phyloP scores from a whole-genome alignment of 2,797 vertebrate species.

The Hippopotamyrus pictus region DNA sequence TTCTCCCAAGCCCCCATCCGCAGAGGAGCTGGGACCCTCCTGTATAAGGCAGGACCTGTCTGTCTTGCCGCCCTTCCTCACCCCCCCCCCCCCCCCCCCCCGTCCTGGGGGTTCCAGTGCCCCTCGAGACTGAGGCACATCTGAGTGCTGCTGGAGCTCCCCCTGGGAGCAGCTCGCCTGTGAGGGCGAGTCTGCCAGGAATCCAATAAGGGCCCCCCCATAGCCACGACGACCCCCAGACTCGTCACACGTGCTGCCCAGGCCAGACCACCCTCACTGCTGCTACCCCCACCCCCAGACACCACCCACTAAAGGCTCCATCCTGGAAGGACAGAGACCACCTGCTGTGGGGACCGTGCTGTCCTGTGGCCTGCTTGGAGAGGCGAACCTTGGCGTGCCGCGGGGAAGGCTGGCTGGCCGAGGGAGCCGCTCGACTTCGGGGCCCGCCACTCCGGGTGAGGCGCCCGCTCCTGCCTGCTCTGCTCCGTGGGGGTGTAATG shows the following conservation, averaged over 20 bases:
- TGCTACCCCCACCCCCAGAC: background rate
- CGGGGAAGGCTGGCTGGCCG: conserved; percentile 31
- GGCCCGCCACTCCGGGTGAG: conserved; percentile 86
- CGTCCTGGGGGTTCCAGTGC: background rate
- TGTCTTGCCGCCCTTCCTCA: background rate
- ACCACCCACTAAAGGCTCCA: background rate
- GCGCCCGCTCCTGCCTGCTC: background rate
- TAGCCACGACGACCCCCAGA: background rate
- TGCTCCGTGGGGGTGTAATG: background rate
- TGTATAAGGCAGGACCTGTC: background rate
- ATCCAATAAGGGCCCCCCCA: background rate
- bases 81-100: background rate
- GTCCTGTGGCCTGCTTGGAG: background rate
- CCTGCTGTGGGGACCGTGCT: conserved; percentile 54
- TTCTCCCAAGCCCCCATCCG: conserved; percentile 63
- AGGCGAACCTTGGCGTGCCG: background rate
- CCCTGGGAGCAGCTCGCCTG: conserved; percentile 9
- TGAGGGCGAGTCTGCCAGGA: no score
- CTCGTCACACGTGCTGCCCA: background rate
- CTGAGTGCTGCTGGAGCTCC: background rate
- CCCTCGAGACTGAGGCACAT: background rate
- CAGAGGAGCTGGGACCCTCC: conserved; percentile 43
- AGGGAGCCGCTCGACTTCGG: conserved; percentile 82
- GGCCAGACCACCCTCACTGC: conserved; percentile 21
- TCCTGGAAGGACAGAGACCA: conserved; percentile 54